Conservation (phyloP, 2,888 invertebrate genomes). For the Bellardia pandia region DNA sequence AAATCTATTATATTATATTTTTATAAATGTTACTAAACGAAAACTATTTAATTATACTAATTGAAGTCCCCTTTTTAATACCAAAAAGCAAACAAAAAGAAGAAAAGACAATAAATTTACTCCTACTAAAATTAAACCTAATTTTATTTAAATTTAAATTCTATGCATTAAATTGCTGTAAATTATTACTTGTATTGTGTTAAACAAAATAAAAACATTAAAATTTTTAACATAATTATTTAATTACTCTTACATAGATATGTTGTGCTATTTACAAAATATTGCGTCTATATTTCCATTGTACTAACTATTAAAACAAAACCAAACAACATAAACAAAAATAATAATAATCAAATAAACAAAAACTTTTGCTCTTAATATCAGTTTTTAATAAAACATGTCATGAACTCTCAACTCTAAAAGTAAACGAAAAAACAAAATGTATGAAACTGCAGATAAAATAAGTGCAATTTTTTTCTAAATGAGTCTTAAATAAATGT, state of each 20-base stretch:
- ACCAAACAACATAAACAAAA: neutral
- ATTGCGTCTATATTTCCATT: conserved; percentile 31
- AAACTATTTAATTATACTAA: conserved; percentile 16
- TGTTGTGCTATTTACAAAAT: conserved; percentile 52
- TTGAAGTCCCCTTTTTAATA: conserved; percentile 33
- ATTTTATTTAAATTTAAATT: conserved; percentile 38
- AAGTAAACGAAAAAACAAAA: neutral
- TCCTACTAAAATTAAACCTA: conserved; percentile 44
- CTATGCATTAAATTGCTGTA: conserved; percentile 2
- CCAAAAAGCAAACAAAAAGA: neutral
- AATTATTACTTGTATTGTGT: conserved; percentile 3
- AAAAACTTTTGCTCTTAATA: conserved; percentile 43
- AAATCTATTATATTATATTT: conserved; percentile 23
- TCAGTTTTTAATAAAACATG: conserved; percentile 30
- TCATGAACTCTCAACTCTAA: conserved; percentile 10
- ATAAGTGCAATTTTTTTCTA: conserved; percentile 69
- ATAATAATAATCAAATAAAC: conserved; percentile 1
- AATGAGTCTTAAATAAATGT: conserved; percentile 47
- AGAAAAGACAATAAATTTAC: conserved; percentile 69
- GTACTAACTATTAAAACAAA: neutral
- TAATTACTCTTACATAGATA: conserved; percentile 24
- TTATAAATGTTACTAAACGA: conserved; percentile 22
- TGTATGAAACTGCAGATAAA: conserved; percentile 35
- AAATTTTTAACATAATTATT: conserved; percentile 12
- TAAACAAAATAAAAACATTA: neutral